These are phyloP conservation scores for Lipophrys pholis DNA, from an alignment of 2,113 vertebrate species.

Conservation along the genomic window DNA sequence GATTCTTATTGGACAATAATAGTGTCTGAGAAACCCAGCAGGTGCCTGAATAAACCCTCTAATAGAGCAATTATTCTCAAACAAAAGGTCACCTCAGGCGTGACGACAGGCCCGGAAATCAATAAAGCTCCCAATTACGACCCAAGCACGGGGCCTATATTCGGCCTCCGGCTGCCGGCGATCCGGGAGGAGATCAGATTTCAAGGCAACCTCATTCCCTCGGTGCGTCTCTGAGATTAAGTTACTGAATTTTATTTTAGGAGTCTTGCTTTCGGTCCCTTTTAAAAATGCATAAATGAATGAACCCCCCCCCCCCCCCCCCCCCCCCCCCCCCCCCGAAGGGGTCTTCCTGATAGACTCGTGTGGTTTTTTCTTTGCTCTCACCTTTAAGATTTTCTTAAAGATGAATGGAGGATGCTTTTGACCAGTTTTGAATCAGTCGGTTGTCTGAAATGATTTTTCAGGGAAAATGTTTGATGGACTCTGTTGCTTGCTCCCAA, in stretches of 20 bases:
- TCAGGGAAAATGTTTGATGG: background rate
- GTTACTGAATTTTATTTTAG: constrained; percentile 57
- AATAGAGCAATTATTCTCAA: constrained; percentile 86
- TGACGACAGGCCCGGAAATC: constrained; percentile 80
- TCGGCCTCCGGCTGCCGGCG: constrained; percentile 51
- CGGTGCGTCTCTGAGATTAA: constrained; percentile 48
- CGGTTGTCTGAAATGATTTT: background rate
- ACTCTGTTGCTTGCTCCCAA: background rate
- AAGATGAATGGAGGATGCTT: background rate
- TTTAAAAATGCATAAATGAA: constrained; percentile 57
- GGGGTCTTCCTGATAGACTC: constrained; percentile 5
- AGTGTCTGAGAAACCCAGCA: constrained; percentile 73
- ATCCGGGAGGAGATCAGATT: constrained; percentile 65
- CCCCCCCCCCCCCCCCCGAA: no score
- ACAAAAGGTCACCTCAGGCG: constrained; percentile 84
- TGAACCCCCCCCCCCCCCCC: background rate
- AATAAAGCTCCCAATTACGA: constrained; percentile 81
- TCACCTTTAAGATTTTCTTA: constrained; percentile 16
- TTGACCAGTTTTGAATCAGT: background rate
- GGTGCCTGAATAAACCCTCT: constrained; percentile 81
- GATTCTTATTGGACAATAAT: constrained; percentile 78
- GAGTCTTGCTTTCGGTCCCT: constrained; percentile 10
- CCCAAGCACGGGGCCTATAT: constrained; percentile 52
- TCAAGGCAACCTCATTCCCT: constrained; percentile 53
- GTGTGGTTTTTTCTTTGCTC: constrained; percentile 15